Evolutionary conservation across 2,888 invertebrate genomes (phyloP).

Genomic region (Watsonalla binaria): DNA sequence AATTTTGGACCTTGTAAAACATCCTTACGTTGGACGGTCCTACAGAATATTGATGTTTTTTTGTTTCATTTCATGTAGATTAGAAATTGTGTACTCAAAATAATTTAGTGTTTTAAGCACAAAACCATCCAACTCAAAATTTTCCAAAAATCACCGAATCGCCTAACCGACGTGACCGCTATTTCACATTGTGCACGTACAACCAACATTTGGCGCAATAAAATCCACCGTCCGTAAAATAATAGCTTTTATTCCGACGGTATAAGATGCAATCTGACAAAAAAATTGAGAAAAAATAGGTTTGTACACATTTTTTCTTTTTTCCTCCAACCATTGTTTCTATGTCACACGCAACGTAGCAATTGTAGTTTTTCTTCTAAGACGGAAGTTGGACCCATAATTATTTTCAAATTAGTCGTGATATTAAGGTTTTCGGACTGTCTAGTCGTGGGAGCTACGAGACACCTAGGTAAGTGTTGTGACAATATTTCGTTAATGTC

Average conservation of each 20-base stretch:
- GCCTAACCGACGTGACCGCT: conserved; percentile 1
- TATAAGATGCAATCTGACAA: conserved; percentile 7
- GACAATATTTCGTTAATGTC: conserved; percentile 2
- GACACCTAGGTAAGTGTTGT: conserved; percentile 4
- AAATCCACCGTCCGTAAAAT: background rate
- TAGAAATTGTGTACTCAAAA: background rate
- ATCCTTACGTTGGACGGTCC: too few relatives aligned
- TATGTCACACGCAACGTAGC: conserved; percentile 58
- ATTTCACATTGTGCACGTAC: conserved; percentile 4
- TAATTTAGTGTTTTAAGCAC: conserved; percentile 20
- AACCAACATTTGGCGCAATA: background rate
- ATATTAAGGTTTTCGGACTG: conserved; percentile 51
- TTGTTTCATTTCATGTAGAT: too few relatives aligned
- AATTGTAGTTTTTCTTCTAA: conserved; percentile 63
- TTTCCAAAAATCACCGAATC: conserved; percentile 15
- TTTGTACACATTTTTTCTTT: conserved; percentile 32
- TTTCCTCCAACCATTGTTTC: conserved; percentile 51
- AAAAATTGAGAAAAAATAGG: conserved; percentile 26
- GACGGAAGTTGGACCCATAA: conserved; percentile 62
- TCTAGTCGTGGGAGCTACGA: conserved; percentile 21
- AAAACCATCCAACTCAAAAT: conserved; percentile 19
- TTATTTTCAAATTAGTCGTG: conserved; percentile 72
- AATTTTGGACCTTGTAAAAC: too few relatives aligned
- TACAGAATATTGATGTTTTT: too few relatives aligned
- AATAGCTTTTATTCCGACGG: background rate